Conservation (phyloP, 1,140 invertebrate species). For the Drosophila oshimai region DNA sequence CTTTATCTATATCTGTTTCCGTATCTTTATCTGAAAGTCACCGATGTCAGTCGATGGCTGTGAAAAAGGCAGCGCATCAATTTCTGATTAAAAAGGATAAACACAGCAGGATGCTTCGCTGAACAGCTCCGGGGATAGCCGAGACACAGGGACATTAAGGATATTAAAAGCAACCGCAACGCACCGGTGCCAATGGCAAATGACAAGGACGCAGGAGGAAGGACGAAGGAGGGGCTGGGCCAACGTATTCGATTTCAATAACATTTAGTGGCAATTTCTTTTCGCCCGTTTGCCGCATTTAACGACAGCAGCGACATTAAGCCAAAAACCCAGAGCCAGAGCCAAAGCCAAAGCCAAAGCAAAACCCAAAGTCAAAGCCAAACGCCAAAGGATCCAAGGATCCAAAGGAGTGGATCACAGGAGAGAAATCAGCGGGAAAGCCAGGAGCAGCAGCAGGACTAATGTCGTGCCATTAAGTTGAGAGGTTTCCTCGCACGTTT, state of each 20-base stretch:
- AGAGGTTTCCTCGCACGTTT: background rate
- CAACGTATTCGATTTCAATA: constrained; percentile 72
- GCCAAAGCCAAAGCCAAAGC: background rate
- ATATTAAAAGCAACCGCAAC: constrained; percentile 43
- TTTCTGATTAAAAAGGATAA: constrained; percentile 67
- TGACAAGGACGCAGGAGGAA: constrained; percentile 9
- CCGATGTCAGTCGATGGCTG: background rate
- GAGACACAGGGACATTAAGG: constrained; percentile 35
- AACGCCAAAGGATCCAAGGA: background rate
- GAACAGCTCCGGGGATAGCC: constrained; percentile 22
- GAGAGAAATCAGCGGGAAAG: background rate
- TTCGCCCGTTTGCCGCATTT: constrained; percentile 52
- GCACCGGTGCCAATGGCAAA: constrained; percentile 20
- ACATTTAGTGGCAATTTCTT: constrained; percentile 74
- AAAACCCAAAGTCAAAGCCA: background rate
- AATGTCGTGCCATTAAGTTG: constrained; percentile 58
- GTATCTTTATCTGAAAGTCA: background rate
- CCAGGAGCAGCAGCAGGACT: constrained; percentile 31
- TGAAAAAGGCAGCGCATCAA: constrained; percentile 45
- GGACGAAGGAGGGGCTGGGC: background rate
- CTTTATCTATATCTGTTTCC: background rate
- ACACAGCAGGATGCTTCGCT: constrained; percentile 13
- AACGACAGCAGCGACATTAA: constrained; percentile 60
- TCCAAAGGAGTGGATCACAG: constrained; percentile 11
- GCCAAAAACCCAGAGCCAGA: constrained; percentile 24